A percentile compares a stretch with the other conserved stretches of the same genome.
Evolutionary conservation across 2,888 invertebrate genomes (phyloP).

Genomic region (Campoplex capitator): DNA sequence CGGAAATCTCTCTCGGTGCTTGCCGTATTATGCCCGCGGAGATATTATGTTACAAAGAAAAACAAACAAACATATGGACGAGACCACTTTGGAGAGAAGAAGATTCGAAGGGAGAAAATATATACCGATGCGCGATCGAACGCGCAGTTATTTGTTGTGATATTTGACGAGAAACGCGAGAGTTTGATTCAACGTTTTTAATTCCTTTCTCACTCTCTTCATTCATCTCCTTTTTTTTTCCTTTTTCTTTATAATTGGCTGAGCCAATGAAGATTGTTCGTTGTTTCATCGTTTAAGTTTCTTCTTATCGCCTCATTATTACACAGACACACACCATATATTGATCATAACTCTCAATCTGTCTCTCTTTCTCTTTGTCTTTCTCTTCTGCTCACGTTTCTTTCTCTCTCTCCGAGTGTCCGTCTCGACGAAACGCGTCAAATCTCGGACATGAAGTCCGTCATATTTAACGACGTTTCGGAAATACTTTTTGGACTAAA

Average conservation of each 20-base stretch:
- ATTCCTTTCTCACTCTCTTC: background rate
- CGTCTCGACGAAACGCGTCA: slow-evolving; percentile 49
- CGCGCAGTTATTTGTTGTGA: slow-evolving; percentile 79
- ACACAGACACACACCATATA: slow-evolving; percentile 31
- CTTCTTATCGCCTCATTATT: slow-evolving; percentile 42
- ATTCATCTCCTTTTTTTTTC: background rate
- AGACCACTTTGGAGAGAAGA: slow-evolving; percentile 34
- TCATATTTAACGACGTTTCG: slow-evolving; percentile 71
- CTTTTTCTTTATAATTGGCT: slow-evolving; percentile 72
- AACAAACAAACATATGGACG: background rate
- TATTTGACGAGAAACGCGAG: slow-evolving; percentile 78
- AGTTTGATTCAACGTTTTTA: slow-evolving; percentile 72
- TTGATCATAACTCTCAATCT: slow-evolving; percentile 26
- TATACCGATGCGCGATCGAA: slow-evolving; percentile 28
- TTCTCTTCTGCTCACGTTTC: slow-evolving; percentile 1
- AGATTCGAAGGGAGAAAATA: slow-evolving; percentile 37
- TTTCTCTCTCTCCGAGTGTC: slow-evolving; percentile 35
- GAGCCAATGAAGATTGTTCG: slow-evolving; percentile 77
- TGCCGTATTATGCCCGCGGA: slow-evolving; percentile 8
- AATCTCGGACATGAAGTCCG: slow-evolving; percentile 78
- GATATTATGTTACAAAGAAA: slow-evolving; percentile 8
- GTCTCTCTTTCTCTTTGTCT: slow-evolving; percentile 27
- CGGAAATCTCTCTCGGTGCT: slow-evolving; percentile 2
- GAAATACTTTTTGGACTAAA: slow-evolving; percentile 32
- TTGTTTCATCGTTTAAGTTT: slow-evolving; percentile 75